A percentile compares a stretch with the other conserved stretches of the same genome.
Conservation (phyloP, 1,140 invertebrate genomes). For the Lordiphosa stackelbergi region DNA sequence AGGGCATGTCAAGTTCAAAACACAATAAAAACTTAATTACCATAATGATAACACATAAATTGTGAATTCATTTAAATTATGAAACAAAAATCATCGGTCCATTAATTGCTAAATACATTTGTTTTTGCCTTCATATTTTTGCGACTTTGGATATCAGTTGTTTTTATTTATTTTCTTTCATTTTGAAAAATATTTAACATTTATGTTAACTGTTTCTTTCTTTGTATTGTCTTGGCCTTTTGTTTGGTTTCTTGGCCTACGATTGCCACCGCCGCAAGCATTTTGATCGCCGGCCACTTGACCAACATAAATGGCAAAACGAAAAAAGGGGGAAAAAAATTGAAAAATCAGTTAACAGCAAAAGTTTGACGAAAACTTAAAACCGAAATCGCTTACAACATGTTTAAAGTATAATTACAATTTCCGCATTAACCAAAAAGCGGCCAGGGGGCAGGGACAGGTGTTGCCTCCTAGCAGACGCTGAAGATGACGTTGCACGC, state of each 20-base stretch:
- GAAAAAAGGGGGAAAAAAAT: constrained; percentile 15
- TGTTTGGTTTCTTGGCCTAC: constrained; percentile 33
- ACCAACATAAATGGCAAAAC: constrained; percentile 66
- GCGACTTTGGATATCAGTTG: background rate
- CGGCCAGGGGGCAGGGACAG: background rate
- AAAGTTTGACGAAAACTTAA: constrained; percentile 34
- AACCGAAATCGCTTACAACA: constrained; percentile 64
- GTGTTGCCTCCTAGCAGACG: background rate
- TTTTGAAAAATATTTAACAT: constrained; percentile 50
- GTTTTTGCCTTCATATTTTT: constrained; percentile 29
- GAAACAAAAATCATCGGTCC: constrained; percentile 43
- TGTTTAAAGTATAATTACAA: constrained; percentile 69
- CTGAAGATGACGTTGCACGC: constrained; percentile 29
- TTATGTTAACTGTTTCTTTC: constrained; percentile 59
- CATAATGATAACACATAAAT: constrained; percentile 31
- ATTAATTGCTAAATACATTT: constrained; percentile 28
- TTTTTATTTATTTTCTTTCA: constrained; percentile 32
- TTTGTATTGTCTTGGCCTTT: constrained; percentile 45
- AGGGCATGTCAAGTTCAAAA: constrained; percentile 12
- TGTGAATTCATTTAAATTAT: constrained; percentile 66
- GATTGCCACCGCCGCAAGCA: constrained; percentile 37
- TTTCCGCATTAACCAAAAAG: constrained; percentile 51
- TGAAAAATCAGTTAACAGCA: constrained; percentile 49
- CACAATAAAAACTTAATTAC: constrained; percentile 42
- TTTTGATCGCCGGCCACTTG: constrained; percentile 52